Evolutionary conservation across 2,888 invertebrate genomes (phyloP), one percentile per base, ranked within the genome.

Genomic region (Dromius quadrimaculatus): DNA sequence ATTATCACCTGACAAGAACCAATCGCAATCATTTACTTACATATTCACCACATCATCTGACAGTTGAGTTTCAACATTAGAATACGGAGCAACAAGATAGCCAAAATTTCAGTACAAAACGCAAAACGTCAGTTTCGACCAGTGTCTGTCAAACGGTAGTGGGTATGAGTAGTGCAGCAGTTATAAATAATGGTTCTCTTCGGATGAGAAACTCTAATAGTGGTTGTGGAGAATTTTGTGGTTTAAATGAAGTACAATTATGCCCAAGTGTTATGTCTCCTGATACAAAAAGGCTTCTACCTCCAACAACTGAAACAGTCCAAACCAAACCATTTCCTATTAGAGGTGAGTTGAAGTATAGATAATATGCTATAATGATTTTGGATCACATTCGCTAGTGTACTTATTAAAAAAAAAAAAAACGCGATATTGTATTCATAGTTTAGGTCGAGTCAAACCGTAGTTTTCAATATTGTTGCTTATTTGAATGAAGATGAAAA

Each of bases 251-350:
- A 73, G 81, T 83, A 43, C 80, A 80, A 71, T 77, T 79, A 72
- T 83, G 90, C 78, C 88, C 90, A n/a, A 90, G 89, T 83, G 88
- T 85, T 4, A 91, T 91, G 91, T 90, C 91, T 13, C 85, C 87
- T 71, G 88, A 88, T 80, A 88, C 87, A 5, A 87, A 88, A 79
- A 84, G 88, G 78, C 85, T 91, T 73, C 81, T 90, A 79, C 92
- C 92, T 71, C 92, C 93, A 61, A 92, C 91, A 6, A 89, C 92
- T 71, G 93, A 93, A 80, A 94, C 94, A 47, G 92, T 94, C 62
- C 92, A 92, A 87, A 94, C 94, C 43, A 94, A 94, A 85, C 94
- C 94, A 72, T 94, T 94, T 83, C 94, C 94, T 23, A 91, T 94
- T 75, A 87, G 93, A 86, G 92, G 92, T 92, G 85, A 84, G 83